phyloP scores from a whole-genome alignment of 1,140 invertebrate genomes.

The Andricus grossulariae region DNA sequence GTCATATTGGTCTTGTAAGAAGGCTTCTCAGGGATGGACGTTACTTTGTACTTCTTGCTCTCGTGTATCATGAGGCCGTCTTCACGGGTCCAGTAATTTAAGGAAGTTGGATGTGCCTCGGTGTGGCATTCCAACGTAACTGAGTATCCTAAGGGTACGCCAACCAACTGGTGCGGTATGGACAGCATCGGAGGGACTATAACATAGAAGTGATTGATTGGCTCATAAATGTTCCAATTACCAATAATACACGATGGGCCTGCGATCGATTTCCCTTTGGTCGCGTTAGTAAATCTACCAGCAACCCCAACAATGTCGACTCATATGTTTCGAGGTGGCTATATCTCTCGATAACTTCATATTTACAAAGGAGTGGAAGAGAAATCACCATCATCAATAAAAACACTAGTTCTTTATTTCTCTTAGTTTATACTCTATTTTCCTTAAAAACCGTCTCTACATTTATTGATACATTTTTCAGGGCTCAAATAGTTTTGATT shows the following conservation, averaged over 20 bases:
- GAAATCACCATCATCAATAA: too few species aligned
- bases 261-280: conserved; percentile 58
- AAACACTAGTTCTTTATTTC: too few species aligned
- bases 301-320: conserved; percentile 30
- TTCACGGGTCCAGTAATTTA: conserved; percentile 94
- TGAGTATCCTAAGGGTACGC: conserved; percentile 86
- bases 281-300: conserved; percentile 63
- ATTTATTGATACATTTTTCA: too few species aligned
- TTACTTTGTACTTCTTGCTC: conserved; percentile 84
- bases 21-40: conserved; percentile 73
- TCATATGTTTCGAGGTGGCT: conserved; percentile 33
- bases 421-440: too few species aligned
- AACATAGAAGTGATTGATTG: conserved; percentile 73
- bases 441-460: too few species aligned
- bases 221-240: conserved; percentile 72
- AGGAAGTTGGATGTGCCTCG: conserved; percentile 91
- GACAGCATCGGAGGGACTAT: conserved; percentile 92
- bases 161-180: conserved; percentile 93
- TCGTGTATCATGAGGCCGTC: conserved; percentile 93
- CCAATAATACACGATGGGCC: conserved; percentile 60
- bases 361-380: neutral
- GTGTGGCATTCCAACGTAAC: conserved; percentile 92
- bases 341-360: neutral
- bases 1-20: conserved; percentile 91
- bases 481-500: too few species aligned